A percentile compares a stretch with the other conserved stretches of the same genome.
phyloP scores from a whole-genome alignment of 2,113 vertebrate species.

The Tyto alba region DNA sequence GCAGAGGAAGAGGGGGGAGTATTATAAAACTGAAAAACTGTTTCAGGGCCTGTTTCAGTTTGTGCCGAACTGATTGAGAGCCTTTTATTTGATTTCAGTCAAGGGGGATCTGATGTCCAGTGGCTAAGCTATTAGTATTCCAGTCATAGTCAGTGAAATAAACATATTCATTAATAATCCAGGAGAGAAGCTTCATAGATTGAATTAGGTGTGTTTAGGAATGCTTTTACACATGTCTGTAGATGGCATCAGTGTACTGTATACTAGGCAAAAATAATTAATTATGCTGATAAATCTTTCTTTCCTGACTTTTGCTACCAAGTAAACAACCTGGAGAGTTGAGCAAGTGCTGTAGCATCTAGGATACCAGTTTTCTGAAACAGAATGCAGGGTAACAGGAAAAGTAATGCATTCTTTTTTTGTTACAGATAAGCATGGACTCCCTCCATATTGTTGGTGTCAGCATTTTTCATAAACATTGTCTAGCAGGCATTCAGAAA shows the following conservation, averaged over 20 bases:
- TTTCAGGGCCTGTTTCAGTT: neutral
- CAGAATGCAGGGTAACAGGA: neutral
- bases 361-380: constrained; percentile 9
- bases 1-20: neutral
- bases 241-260: constrained; percentile 73
- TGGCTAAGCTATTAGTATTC: neutral
- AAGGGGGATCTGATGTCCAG: neutral
- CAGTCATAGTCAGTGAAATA: neutral
- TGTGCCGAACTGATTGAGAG: neutral
- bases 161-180: constrained; percentile 21
- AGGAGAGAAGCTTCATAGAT: neutral
- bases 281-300: neutral
- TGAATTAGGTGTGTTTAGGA: neutral
- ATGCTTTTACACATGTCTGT: constrained; percentile 28
- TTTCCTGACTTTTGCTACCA: neutral
- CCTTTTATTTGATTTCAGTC: neutral
- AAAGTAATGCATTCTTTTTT: neutral
- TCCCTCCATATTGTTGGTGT: neutral
- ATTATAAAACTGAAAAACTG: neutral
- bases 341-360: neutral
- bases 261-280: neutral
- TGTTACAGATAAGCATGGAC: constrained; percentile 1
- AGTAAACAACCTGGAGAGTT: neutral
- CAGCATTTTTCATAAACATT: constrained; percentile 50
- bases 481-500: neutral